phyloP scores from a whole-genome alignment of 2,888 invertebrate genomes.

The Meganola albula region DNA sequence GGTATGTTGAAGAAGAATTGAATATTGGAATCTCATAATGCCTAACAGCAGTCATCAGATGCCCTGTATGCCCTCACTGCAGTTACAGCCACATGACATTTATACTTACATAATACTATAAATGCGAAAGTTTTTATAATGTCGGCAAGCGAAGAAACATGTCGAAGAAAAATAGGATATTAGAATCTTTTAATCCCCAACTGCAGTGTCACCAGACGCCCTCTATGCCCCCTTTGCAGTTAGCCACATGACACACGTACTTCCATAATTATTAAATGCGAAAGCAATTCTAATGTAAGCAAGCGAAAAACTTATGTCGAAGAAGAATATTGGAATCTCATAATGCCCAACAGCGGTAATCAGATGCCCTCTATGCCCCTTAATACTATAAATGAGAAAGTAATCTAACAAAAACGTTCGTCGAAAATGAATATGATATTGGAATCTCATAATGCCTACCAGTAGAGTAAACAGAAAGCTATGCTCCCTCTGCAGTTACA shows the following conservation, averaged over 20 bases:
- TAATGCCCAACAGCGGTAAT: too few relatives aligned
- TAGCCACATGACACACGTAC: slow-evolving; percentile 25
- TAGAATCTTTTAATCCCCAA: slow-evolving; percentile 34
- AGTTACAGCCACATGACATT: slow-evolving; percentile 27
- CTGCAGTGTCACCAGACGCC: slow-evolving; percentile 15
- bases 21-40: too few relatives aligned
- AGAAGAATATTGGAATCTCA: too few relatives aligned
- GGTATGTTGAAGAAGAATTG: too few relatives aligned
- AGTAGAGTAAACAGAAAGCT: slow-evolving; percentile 13
- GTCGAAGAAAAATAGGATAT: slow-evolving; percentile 49
- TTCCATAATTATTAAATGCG: too few relatives aligned
- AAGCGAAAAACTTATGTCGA: too few relatives aligned
- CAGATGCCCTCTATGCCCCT: too few relatives aligned
- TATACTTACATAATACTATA: too few relatives aligned
- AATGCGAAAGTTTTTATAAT: slow-evolving; percentile 45
- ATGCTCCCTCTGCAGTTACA: slow-evolving; percentile 24
- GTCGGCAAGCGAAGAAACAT: slow-evolving; percentile 45
- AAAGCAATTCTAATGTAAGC: too few relatives aligned
- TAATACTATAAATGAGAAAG: too few relatives aligned
- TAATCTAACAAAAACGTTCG: slow-evolving; percentile 45
- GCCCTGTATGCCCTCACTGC: too few relatives aligned
- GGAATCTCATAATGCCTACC: slow-evolving; percentile 32
- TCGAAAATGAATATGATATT: slow-evolving; percentile 50
- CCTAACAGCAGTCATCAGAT: too few relatives aligned
- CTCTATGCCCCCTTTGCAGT: slow-evolving; percentile 14